Conservation (phyloP, 1,140 invertebrate genomes). For the Brachionus asplanchnoidis region DNA sequence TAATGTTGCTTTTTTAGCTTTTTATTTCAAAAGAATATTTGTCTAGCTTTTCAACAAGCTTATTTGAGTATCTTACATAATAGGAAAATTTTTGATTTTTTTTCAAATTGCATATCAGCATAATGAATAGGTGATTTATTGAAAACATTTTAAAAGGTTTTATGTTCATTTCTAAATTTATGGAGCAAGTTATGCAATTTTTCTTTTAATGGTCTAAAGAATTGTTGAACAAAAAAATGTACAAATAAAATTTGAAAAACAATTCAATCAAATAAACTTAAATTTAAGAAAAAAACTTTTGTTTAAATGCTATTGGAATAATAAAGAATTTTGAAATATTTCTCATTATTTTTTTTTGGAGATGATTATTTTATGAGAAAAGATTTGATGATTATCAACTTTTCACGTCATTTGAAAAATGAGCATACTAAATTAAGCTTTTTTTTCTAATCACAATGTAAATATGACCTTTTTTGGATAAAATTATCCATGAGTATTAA, state of each 20-base stretch:
- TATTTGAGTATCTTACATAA: not conserved
- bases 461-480: not conserved
- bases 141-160: slow-evolving; percentile 6
- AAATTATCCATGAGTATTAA: not conserved
- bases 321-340: not conserved
- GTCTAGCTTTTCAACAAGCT: not conserved
- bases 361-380: not conserved
- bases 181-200: not conserved
- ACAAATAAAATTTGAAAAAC: not conserved
- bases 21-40: not conserved
- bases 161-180: not conserved
- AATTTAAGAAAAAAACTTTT: not conserved
- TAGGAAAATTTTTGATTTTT: not conserved
- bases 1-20: not conserved
- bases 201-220: not conserved
- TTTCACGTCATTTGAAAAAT: not conserved
- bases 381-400: not conserved
- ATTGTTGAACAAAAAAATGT: not conserved
- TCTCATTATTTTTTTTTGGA: too few species aligned
- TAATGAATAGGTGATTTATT: not conserved
- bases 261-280: not conserved
- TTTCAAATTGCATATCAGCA: not conserved
- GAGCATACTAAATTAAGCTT: not conserved
- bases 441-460: not conserved
- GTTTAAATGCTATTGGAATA: not conserved